A percentile compares a stretch with the other conserved stretches of the same genome.
Evolutionary conservation across 1,140 invertebrate genomes (phyloP).

Genomic region (Papilio polyxenes): DNA sequence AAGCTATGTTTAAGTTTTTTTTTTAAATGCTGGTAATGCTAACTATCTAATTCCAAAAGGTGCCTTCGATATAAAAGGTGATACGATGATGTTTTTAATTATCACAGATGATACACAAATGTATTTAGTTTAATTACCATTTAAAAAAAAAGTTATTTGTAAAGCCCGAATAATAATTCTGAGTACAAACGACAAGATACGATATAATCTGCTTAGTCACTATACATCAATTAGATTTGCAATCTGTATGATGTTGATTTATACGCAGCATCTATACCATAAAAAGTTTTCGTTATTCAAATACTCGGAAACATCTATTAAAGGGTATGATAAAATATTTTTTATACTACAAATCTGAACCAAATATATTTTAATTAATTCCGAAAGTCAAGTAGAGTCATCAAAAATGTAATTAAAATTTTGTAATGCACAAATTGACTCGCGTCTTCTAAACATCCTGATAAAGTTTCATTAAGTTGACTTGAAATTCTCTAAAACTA

Average conservation of each 20-base stretch:
- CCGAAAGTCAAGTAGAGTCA: too few species aligned
- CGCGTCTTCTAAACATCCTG: too few species aligned
- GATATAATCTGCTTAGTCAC: conserved; percentile 23
- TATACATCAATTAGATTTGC: conserved; percentile 1
- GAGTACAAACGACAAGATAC: background rate
- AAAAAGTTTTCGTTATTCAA: background rate
- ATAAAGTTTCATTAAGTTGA: too few species aligned
- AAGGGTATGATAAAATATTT: background rate
- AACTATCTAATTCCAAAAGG: too few species aligned
- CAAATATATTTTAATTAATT: background rate
- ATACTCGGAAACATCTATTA: background rate
- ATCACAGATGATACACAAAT: too few species aligned
- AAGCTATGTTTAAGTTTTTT: too few species aligned
- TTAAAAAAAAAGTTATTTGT: background rate
- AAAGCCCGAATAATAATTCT: background rate
- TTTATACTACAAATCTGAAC: background rate
- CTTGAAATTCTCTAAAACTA: too few species aligned
- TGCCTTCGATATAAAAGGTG: too few species aligned
- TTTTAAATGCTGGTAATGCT: too few species aligned
- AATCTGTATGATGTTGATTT: background rate
- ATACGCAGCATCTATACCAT: background rate
- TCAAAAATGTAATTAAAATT: too few species aligned
- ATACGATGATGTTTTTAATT: too few species aligned
- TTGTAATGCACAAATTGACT: too few species aligned
- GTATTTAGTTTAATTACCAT: background rate